Conservation (phyloP, 2,888 invertebrate genomes). For the Sympetrum striolatum region DNA sequence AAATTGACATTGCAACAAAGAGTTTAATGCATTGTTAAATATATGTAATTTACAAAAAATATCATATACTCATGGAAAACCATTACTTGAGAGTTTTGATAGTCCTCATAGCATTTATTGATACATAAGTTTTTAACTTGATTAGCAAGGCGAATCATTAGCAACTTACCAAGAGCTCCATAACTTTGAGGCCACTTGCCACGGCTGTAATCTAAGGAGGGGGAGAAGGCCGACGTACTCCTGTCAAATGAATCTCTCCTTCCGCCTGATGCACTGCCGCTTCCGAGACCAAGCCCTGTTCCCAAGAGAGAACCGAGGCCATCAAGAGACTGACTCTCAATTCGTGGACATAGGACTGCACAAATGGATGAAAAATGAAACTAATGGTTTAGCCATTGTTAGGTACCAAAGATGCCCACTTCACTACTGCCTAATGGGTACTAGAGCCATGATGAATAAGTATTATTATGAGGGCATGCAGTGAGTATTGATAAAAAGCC, state of each 20-base stretch:
- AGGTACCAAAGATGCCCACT: not conserved
- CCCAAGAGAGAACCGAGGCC: slow-evolving; percentile 54
- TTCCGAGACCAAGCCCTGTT: slow-evolving; percentile 61
- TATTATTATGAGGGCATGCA: not conserved
- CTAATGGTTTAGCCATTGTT: slow-evolving; percentile 29
- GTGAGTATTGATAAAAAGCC: not conserved
- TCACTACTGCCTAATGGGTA: not conserved
- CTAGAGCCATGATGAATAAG: not conserved
- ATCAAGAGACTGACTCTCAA: slow-evolving; percentile 62
- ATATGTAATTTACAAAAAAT: too few species aligned
- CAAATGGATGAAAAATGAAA: slow-evolving; percentile 38
- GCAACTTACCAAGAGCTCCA: slow-evolving; percentile 63
- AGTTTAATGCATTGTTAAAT: too few species aligned
- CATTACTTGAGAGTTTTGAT: too few species aligned
- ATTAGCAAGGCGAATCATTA: not conserved
- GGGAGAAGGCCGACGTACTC: slow-evolving; percentile 78
- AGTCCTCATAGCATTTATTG: too few species aligned
- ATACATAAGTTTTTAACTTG: too few species aligned
- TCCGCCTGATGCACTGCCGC: slow-evolving; percentile 68
- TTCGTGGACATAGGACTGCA: slow-evolving; percentile 49
- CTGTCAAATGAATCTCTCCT: slow-evolving; percentile 81
- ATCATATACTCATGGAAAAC: too few species aligned
- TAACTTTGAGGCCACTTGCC: slow-evolving; percentile 67
- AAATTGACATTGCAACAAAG: too few species aligned
- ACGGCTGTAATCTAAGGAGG: slow-evolving; percentile 73